Conservation (phyloP, 2,113 vertebrate species). For the Silurus meridionalis region DNA sequence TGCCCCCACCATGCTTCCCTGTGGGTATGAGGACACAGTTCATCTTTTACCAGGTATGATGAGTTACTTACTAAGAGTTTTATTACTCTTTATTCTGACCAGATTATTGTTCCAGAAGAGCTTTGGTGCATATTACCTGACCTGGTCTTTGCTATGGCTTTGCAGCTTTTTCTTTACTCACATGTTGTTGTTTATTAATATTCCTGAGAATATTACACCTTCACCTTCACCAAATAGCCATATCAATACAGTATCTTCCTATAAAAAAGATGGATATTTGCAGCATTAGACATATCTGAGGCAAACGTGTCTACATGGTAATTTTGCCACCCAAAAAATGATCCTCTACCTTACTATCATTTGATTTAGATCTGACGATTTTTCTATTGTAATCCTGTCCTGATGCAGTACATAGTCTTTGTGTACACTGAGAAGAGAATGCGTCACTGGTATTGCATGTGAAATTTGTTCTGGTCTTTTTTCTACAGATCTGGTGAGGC, state of each 20-base stretch:
- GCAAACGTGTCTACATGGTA: neutral
- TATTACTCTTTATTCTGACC: neutral
- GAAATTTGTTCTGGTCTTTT: neutral
- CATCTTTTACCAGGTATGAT: neutral
- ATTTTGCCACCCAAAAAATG: neutral
- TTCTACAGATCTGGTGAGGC: conserved; percentile 11
- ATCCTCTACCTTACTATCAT: neutral
- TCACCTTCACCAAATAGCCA: no score
- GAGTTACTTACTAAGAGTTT: neutral
- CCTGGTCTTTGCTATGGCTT: neutral
- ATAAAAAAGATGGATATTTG: neutral
- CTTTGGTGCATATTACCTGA: neutral
- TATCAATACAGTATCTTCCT: neutral
- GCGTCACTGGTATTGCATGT: neutral
- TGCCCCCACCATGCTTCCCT: neutral
- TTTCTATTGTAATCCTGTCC: neutral
- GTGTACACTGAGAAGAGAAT: neutral
- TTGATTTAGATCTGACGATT: neutral
- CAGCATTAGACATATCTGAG: no score
- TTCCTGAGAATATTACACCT: neutral
- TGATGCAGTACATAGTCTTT: neutral
- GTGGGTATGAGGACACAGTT: neutral
- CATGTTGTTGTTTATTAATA: neutral
- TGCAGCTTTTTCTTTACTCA: neutral
- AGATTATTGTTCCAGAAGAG: neutral